These are phyloP conservation scores for Zoroaster sp. DNA, from an alignment of 53 echinoderm and acorn worm species.

Conservation along the genomic window DNA sequence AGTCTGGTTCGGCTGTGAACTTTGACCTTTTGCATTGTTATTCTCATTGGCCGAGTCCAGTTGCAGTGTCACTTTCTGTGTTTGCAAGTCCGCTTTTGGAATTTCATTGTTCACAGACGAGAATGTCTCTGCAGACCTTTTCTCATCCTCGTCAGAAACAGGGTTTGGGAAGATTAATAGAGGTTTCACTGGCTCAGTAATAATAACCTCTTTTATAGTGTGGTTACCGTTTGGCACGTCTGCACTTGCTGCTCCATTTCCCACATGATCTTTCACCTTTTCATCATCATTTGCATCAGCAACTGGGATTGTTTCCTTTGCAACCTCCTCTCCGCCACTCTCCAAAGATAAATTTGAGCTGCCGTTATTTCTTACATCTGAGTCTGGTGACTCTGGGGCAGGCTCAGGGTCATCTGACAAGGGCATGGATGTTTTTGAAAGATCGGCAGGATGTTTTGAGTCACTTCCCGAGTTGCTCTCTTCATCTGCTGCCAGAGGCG, in stretches of 20 bases:
- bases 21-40: slow-evolving; percentile 33
- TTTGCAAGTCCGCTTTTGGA: neutral
- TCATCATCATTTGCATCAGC: neutral
- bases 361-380: neutral
- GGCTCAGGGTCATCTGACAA: neutral
- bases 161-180: slow-evolving; percentile 21
- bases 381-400: neutral
- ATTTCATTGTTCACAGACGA: neutral
- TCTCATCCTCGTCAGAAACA: neutral
- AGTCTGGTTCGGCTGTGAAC: neutral
- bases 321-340: neutral
- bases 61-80: neutral
- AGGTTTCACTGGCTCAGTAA: neutral
- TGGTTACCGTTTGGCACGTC: neutral
- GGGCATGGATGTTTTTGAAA: neutral
- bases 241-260: neutral
- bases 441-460: neutral
- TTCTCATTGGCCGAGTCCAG: neutral
- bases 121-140: neutral
- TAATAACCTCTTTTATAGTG: neutral
- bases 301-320: neutral
- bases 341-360: neutral
- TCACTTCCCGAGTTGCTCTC: neutral
- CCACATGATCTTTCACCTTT: neutral
- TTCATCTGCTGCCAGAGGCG: neutral